Evolutionary conservation across 2,888 invertebrate species (phyloP), one percentile per base, ranked within the genome.

Genomic region (Ischnus inquisitorius): DNA sequence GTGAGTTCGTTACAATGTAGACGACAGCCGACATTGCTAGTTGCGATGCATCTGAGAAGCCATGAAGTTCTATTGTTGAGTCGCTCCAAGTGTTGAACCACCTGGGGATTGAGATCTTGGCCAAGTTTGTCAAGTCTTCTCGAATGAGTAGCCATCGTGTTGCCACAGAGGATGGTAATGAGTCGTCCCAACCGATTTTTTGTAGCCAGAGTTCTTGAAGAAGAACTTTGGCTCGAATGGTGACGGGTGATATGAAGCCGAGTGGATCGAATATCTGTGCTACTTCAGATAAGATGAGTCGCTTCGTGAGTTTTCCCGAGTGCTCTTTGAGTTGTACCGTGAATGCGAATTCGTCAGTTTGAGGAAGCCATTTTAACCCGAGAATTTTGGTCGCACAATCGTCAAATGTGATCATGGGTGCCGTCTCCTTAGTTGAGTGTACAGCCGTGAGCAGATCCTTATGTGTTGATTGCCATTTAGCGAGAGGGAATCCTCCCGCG

Each of bases 201-300:
- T 64, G 28, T 0, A 86, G 12, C 86, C 87, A 88, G 0, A 86
- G 41, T 5, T 69, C 43, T 57, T 86, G 87, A 0, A 87, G 10
- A 0, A 87, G n/a, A 1, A 86, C 57, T 28, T 88, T 87, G 1
- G 86, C 87, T 14, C 43, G 54, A 12, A 87, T 82, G 0, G 80
- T 48, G 0, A 85, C 65, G 1, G 87, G 88, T 1, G 85, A 25
- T 0, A 84, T n/a, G 41, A 83, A 84, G 0, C 85, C 85, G 0
- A 87, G 68, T 3, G 85, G 87, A 54, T 87, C 86, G 22, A 72
- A 87, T 12, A 88, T 48, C 16, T 79, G 77, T 6, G 86, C 83
- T 0, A 82, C 28, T 39, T 85, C 67, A 0, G 86, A 87, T 0
- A 86, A 39, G 6, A 85, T 68, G 0, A 39, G 3, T 1, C 86